phyloP scores from a whole-genome alignment of 2,113 vertebrate species.

The Egretta garzetta region DNA sequence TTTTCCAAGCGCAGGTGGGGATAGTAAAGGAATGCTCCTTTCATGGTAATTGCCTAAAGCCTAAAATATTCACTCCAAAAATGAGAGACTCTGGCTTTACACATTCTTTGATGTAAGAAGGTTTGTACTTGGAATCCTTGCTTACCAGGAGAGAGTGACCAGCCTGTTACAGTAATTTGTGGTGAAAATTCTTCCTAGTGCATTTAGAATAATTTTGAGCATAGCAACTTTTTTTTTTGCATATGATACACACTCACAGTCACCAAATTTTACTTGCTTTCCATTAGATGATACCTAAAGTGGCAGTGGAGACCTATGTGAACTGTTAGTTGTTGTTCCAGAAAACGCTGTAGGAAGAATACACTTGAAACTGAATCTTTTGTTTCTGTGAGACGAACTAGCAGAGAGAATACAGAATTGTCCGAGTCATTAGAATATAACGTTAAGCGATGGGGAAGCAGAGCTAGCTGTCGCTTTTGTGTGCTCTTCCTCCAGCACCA shows the following conservation, averaged over 20 bases:
- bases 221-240: background rate
- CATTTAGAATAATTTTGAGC: background rate
- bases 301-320: background rate
- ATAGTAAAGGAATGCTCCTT: background rate
- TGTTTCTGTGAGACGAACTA: background rate
- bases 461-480: background rate
- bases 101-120: background rate
- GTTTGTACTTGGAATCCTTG: background rate
- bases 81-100: background rate
- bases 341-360: background rate
- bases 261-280: background rate
- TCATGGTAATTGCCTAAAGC: background rate
- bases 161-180: background rate
- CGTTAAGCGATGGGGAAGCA: background rate
- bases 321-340: background rate
- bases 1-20: background rate
- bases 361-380: background rate
- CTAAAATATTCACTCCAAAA: background rate
- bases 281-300: background rate
- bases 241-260: background rate
- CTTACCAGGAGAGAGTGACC: background rate
- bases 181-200: background rate
- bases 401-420: background rate
- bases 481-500: conserved; percentile 77
- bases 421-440: background rate